Evolutionary conservation across 2,113 vertebrate genomes (phyloP), one percentile per base, ranked within the genome.

Genomic region (Rhodinocichla rosea): DNA sequence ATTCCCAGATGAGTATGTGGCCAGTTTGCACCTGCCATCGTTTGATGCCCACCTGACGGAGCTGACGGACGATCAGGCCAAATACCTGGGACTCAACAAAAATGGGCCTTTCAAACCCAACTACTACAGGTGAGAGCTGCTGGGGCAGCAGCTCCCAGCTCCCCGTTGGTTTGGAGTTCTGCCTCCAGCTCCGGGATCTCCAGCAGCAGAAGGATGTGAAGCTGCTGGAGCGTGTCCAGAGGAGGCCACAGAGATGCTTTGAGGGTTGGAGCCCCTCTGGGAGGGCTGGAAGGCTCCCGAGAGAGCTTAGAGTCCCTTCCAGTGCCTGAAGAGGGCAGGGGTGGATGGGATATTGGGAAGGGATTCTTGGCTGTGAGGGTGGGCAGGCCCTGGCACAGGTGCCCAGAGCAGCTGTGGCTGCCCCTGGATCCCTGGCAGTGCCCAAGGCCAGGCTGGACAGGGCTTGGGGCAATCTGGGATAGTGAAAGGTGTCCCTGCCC

Each of bases 51-150:
- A 98, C 95, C 97, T 98, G 97, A 99, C 98, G 3, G 98, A 99
- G 80, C 97, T 99, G 96, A 97, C 97, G 4, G 98, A 99, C 26
- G 98, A 99, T 92, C 98, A 98, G 97, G 98, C 98, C 6, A 98
- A 99, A 57, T 98, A 98, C 90, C 97, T 99, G 97, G 98, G 98
- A 93, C 98, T 98, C 96, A 99, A 99, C 96, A 99, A 99, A 95
- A 99, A 99, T 0, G 98, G 98, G 93, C 98, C 98, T 80, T 99
- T 99, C 94, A 99, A 99, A 96, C 98, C 98, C 94, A 99, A 99
- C 95, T 99, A 98, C 91, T 99, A 99, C 98, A 98, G 87, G 87
- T 89, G 87, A 65, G 77, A 44, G 0, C 69, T 44, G 57, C 44
- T 1, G 0, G 45, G 64, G 3, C 37, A 59, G 44, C 10, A 59